Evolutionary conservation across 2,797 vertebrate species (phyloP).

Genomic region (Sorex maritimensis): DNA sequence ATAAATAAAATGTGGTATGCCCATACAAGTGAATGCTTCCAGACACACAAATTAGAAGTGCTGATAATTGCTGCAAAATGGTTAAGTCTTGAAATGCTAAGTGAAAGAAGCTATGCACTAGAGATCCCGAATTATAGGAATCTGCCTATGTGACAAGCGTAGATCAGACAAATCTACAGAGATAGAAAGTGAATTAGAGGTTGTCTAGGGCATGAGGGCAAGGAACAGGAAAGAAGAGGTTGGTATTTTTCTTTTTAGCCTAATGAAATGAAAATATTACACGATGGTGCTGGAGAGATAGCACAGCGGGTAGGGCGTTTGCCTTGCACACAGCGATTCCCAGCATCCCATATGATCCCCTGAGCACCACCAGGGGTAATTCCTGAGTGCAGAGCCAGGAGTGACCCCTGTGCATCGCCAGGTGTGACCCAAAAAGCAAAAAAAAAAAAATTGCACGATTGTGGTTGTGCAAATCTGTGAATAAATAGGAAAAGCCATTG

Average conservation of each 20-base stretch:
- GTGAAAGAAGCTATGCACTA: neutral
- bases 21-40: neutral
- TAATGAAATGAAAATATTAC: constrained; percentile 7
- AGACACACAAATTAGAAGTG: neutral
- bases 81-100: neutral
- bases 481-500: neutral
- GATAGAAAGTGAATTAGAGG: neutral
- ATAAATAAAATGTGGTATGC: neutral
- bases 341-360: too few species aligned
- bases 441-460: neutral
- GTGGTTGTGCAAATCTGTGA: neutral
- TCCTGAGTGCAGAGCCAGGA: too few species aligned
- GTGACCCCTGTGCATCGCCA: too few species aligned
- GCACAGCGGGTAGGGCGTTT: too few species aligned
- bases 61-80: neutral
- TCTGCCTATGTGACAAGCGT: neutral
- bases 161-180: neutral
- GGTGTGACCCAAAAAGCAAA: too few species aligned
- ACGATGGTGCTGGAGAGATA: neutral
- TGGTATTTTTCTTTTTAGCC: neutral
- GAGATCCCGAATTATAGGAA: neutral
- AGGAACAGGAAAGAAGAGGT: too few species aligned
- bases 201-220: neutral
- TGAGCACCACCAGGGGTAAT: too few species aligned
- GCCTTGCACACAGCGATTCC: too few species aligned